Conservation (phyloP, 1,140 invertebrate species). For the Amphibalanus amphitrite region DNA sequence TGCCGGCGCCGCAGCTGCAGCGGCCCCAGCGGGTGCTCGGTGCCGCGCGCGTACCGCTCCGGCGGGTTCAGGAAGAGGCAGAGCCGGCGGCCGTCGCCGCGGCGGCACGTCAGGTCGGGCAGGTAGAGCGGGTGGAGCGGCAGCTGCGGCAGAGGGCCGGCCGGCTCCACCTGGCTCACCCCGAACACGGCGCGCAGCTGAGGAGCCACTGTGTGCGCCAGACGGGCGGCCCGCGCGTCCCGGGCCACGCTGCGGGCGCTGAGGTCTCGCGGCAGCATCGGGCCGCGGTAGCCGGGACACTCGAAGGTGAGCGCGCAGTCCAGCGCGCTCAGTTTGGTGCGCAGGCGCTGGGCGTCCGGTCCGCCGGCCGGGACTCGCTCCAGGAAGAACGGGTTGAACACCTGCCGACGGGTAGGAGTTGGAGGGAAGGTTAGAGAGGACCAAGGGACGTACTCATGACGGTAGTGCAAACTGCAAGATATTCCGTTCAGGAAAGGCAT, state of each 20-base stretch:
- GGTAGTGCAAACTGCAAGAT: too few relatives aligned
- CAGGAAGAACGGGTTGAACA: conserved; percentile 44
- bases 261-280: conserved; percentile 36
- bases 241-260: conserved; percentile 25
- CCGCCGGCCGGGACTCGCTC: conserved; percentile 34
- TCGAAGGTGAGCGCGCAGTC: conserved; percentile 46
- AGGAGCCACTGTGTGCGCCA: background rate
- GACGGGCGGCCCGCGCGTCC: conserved; percentile 27
- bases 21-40: background rate
- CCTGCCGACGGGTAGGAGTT: conserved; percentile 21
- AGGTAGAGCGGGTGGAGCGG: background rate
- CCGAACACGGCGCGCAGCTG: background rate
- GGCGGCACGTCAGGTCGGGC: background rate
- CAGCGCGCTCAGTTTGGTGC: conserved; percentile 38
- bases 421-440: background rate
- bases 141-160: background rate
- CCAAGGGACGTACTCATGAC: too few relatives aligned
- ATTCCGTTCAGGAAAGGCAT: too few relatives aligned
- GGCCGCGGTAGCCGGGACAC: conserved; percentile 37
- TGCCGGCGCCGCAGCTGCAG: background rate
- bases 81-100: background rate
- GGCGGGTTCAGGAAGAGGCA: background rate
- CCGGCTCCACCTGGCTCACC: background rate
- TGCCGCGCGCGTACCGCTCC: background rate
- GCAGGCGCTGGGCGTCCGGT: conserved; percentile 21